phyloP scores from a whole-genome alignment of 1,140 invertebrate genomes.

The Myzus persicae region DNA sequence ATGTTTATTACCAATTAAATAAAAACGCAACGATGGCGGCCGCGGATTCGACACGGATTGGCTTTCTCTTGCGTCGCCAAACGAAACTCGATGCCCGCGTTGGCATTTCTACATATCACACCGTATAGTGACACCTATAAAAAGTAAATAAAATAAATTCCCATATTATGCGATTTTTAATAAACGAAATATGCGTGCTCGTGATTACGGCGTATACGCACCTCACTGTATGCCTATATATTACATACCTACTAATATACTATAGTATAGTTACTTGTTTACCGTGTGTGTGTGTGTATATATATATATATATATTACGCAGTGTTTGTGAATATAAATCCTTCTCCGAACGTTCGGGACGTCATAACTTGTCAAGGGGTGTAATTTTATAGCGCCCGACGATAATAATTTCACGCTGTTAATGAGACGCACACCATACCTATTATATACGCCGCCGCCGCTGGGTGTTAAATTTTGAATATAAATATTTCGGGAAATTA shows the following conservation, averaged over 20 bases:
- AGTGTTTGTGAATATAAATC: not conserved
- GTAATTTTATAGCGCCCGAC: constrained; percentile 37
- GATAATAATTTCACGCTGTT: constrained; percentile 45
- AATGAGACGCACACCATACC: constrained; percentile 27
- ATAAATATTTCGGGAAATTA: constrained; percentile 18
- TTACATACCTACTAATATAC: not conserved
- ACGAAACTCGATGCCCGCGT: constrained; percentile 36
- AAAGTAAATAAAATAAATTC: not conserved
- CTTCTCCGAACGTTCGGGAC: not conserved
- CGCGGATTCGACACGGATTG: constrained; percentile 51
- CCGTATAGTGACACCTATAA: constrained; percentile 23
- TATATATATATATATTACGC: not conserved
- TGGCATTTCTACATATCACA: constrained; percentile 13
- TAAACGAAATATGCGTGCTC: not conserved
- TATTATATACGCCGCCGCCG: not conserved
- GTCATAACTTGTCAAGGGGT: constrained; percentile 37
- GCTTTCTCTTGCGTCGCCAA: constrained; percentile 44
- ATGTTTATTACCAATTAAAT: constrained; percentile 55
- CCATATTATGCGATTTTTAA: not conserved
- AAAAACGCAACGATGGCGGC: constrained; percentile 36
- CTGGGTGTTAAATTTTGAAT: constrained; percentile 38
- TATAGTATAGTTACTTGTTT: not conserved
- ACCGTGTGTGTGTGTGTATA: not conserved
- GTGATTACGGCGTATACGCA: not conserved
- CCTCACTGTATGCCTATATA: not conserved